These are phyloP conservation scores for Lota lota DNA, from an alignment of 2,113 vertebrate genomes.

Conservation along the genomic window DNA sequence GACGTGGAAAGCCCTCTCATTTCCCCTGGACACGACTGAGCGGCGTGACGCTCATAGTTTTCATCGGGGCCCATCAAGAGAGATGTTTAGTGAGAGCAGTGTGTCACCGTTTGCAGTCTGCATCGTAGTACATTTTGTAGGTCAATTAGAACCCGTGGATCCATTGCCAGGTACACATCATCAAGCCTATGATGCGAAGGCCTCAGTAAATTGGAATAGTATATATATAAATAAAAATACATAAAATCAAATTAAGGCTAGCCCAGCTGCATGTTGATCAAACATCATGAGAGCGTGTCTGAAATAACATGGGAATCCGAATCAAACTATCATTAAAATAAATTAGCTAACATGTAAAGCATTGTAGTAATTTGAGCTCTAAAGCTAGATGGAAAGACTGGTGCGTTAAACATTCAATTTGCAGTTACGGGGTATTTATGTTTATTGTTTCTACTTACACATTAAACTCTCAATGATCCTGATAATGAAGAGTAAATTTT, in stretches of 20 bases:
- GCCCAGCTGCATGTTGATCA: no score
- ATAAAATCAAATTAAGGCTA: not conserved
- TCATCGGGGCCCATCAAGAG: conserved; percentile 9
- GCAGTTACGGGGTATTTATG: no score
- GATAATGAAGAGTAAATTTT: no score
- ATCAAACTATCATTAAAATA: no score
- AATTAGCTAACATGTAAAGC: no score
- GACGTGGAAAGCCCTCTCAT: conserved; percentile 22
- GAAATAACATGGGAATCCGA: no score
- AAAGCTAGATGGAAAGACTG: no score
- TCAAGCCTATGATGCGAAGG: conserved; percentile 25
- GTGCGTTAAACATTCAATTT: no score
- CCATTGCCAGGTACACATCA: conserved; percentile 26
- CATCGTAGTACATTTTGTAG: conserved; percentile 11
- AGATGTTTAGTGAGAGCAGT: conserved; percentile 26
- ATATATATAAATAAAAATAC: not conserved
- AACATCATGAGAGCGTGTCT: no score
- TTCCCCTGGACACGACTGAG: conserved; percentile 22
- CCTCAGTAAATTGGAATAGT: conserved; percentile 21
- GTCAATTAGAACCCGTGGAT: conserved; percentile 17
- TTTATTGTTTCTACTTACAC: no score
- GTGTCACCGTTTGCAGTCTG: conserved; percentile 26
- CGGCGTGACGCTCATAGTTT: conserved; percentile 26
- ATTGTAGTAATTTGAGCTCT: no score
- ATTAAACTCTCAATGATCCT: no score